Conservation (phyloP, 2,797 vertebrate genomes). For the Chloroceryle inda region DNA sequence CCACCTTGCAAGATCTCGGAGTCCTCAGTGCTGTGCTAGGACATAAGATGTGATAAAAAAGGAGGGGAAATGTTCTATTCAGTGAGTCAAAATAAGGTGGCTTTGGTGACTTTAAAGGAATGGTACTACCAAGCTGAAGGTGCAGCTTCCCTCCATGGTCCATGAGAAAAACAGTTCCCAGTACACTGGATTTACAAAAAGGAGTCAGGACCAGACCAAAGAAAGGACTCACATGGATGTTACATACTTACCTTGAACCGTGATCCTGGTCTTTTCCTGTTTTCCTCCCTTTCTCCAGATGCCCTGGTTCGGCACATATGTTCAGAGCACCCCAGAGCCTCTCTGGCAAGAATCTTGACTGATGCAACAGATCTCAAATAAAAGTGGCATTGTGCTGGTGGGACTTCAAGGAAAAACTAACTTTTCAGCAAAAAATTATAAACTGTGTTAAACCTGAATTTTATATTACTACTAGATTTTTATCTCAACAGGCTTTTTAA, state of each 20-base stretch:
- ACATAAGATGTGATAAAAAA: neutral
- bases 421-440: neutral
- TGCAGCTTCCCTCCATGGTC: neutral
- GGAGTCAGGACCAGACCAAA: neutral
- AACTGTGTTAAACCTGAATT: neutral
- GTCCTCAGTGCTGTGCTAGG: neutral
- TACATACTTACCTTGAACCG: neutral
- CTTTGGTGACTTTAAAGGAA: neutral
- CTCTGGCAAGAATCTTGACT: neutral
- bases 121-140: neutral
- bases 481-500: neutral
- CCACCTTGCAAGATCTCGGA: neutral
- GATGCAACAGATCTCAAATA: neutral
- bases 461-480: neutral
- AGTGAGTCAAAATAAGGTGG: neutral
- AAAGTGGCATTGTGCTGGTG: neutral
- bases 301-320: neutral
- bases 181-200: neutral
- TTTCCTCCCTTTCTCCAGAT: neutral
- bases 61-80: neutral
- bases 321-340: neutral
- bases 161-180: neutral
- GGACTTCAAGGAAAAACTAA: neutral
- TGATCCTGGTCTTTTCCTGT: neutral
- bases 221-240: neutral